Conservation (phyloP, 2,113 vertebrate genomes). For the Bos taurus region DNA sequence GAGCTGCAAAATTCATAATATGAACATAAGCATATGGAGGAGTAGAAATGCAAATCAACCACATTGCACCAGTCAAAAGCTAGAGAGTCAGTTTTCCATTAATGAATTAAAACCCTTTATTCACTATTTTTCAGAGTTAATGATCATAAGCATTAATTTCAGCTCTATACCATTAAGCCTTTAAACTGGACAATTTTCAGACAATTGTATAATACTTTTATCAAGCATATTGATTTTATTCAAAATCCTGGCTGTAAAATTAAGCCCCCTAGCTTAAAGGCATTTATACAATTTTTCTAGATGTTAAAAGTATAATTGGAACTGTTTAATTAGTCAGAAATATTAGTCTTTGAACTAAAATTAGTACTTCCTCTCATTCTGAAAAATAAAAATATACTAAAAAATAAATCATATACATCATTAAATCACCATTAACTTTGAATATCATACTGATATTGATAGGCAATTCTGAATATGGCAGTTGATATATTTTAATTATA, state of each 20-base stretch:
- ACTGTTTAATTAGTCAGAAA: slow-evolving; percentile 4
- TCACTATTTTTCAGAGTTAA: not conserved
- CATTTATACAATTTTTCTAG: slow-evolving; percentile 8
- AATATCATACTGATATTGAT: slow-evolving; percentile 54
- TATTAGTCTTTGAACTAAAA: not conserved
- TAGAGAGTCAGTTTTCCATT: not conserved
- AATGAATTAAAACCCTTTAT: not conserved
- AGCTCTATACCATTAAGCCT: not conserved
- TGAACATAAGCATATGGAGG: not conserved
- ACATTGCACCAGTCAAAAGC: not conserved
- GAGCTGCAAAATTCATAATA: not conserved
- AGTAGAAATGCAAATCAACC: not conserved
- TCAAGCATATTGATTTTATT: slow-evolving; percentile 18
- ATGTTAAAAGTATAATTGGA: not conserved
- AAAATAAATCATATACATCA: not conserved
- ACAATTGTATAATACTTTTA: not conserved
- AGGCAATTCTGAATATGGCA: not conserved
- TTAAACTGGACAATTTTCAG: not conserved
- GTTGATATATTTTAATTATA: not conserved
- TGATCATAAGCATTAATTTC: not conserved
- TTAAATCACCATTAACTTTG: slow-evolving; percentile 49
- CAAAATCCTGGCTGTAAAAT: slow-evolving; percentile 1
- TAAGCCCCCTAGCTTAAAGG: not conserved
- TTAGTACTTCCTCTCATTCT: not conserved
- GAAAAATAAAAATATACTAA: slow-evolving; percentile 63